Evolutionary conservation across 1,140 invertebrate species (phyloP), one percentile per base, ranked within the genome.

Genomic region (Bombus balteatus): DNA sequence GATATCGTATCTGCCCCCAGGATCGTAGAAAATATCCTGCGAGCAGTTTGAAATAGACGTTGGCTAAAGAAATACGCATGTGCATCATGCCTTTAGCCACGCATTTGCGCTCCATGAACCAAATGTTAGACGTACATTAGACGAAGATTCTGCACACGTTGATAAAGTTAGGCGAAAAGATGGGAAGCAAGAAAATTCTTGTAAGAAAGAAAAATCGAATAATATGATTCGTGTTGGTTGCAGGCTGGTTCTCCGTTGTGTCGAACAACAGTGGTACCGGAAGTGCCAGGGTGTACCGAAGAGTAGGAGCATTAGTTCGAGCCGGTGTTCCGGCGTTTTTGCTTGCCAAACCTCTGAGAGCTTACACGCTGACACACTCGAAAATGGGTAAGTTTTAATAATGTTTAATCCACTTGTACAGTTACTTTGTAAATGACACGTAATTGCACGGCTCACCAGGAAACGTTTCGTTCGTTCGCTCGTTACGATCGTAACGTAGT

Each of bases 181-280:
- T n/a, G 10, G 59, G 3, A 13, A n/a, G 25, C 3, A 13, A 62
- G 28, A n/a, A 62, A 62, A 62, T n/a, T 3, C 1, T 4, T 0
- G 10, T n/a, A n/a, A n/a, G 12, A 59, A 12, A 62, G 59, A n/a
- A n/a, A n/a, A 53, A 34, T 34, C 32, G 34, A n/a, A 47, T 12
- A 22, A 22, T 0, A 53, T 18, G 34, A 71, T 70, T 1, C 79
- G 75, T 34, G 13, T 32, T 88, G 62, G 83, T 95, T 93, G 9
- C 92, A 96, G 95, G 95, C 65, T 96, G 95, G 95, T 95, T 96
- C 88, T 95, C 95, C 6, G 94, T 96, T 57, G 95, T 96, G n/a
- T 94, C 95, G 13, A 95, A 87, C 80, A 94, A 93, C 79, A 94
- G 92, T 62, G 93, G 94, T 66, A 93, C 94, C 85, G 94, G 94